Base-by-base conservation (phyloP, 2,888 invertebrate species). In the Pteria penguin region DNA sequence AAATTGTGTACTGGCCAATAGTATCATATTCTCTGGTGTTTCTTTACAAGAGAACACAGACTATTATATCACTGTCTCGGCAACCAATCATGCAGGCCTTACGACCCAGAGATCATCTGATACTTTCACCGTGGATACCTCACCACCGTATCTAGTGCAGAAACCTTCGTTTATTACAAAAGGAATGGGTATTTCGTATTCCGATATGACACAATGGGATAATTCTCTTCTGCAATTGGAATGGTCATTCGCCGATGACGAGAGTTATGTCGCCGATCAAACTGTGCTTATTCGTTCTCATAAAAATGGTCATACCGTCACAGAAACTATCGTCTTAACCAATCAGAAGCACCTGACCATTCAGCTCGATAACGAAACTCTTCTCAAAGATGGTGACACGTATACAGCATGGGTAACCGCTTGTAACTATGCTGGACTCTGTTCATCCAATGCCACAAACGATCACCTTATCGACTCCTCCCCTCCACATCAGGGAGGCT, bases 111-210 rank as follows among this genome's bases (percentile, higher is more conserved):
- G 71, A 2, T 63, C 72, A 8, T 83, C 84, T 3, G 80, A 81
- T 58, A 81, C 81, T 2, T 80, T 82, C 31, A n/a, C 79, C 1
- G 69, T 85, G 18, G 86, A 86, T 68, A 76, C 75, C 26, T 72
- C 74, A 33, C 68, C 76, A 27, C 86, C 86, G 2, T 58, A 76
- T 18, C 11, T 70, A 2, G 18, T 57, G 11, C 24, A 14, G n/a
- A 33, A n/a, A 33, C 82, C 82, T 2, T 24, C 69, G 11, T 68
- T 82, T 32, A 24, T 67, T 27, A 61, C 45, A 22, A 14, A 58
- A 4, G 22, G 45, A 4, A 33, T 58, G 22, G 32, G 66, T 18
- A n/a, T 57, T 8, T 66, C 65, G 36, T 55, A 33, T n/a, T 33
- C 22, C 32, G 45, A 26, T 31, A 26, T 36, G n/a, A 60, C 55